Conservation (phyloP, 2,113 vertebrate species). For the Calcarius ornatus region DNA sequence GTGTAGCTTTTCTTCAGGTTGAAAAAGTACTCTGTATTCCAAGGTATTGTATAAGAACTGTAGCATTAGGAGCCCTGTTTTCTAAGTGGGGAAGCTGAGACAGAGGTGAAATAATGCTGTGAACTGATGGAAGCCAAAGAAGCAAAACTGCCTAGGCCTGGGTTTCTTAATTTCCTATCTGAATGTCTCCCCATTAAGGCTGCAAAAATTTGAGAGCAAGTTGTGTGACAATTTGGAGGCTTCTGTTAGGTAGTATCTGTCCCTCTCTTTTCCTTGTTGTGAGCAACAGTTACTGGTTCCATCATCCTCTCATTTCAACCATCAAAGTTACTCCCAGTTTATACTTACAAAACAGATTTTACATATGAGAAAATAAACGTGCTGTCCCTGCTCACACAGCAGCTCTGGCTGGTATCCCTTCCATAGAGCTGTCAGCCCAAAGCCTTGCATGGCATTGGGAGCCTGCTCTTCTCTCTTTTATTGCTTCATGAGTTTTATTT, state of each 20-base stretch:
- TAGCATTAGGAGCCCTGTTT: not conserved
- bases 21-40: not conserved
- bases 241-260: not conserved
- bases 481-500: not conserved
- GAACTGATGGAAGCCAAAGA: not conserved
- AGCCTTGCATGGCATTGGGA: not conserved
- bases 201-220: not conserved
- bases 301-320: not conserved
- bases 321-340: not conserved
- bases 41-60: not conserved
- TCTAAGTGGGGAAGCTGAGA: not conserved
- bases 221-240: not conserved
- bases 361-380: not conserved
- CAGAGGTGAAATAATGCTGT: not conserved
- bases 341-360: not conserved
- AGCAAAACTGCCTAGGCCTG: not conserved
- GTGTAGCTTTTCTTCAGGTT: not conserved
- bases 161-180: not conserved
- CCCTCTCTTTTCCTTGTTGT: not conserved
- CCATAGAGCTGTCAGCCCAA: not conserved
- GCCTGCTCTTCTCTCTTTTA: not conserved
- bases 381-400: not conserved
- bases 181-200: not conserved
- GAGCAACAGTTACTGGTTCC: not conserved
- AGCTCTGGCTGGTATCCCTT: not conserved